Conservation (phyloP, 2,888 invertebrate species). For the Lepas anatifera region DNA sequence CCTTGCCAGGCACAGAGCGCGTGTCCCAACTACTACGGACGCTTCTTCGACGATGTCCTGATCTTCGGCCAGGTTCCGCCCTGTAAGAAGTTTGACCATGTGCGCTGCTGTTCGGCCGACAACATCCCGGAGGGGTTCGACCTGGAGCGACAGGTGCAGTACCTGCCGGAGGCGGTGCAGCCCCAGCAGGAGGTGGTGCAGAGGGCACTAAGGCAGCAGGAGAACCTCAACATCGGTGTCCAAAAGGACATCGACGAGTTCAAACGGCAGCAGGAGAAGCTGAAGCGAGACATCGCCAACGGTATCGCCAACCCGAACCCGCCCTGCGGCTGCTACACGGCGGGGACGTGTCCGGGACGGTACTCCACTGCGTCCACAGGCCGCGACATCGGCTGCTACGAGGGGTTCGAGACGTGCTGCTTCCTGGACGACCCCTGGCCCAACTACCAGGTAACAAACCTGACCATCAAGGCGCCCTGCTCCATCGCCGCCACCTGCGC, state of each 20-base stretch:
- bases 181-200: not conserved
- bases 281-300: constrained; percentile 11
- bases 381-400: constrained; percentile 2
- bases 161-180: not conserved
- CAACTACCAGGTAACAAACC: constrained; percentile 5
- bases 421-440: constrained; percentile 12
- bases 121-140: constrained; percentile 8
- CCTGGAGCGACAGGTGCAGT: not conserved
- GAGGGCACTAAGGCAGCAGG: not conserved
- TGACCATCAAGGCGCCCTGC: constrained; percentile 13
- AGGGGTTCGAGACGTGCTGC: constrained; percentile 4
- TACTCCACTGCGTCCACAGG: not conserved
- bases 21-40: not conserved
- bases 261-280: not conserved
- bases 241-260: not conserved
- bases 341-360: not conserved
- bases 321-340: constrained; percentile 8
- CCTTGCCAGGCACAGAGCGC: not conserved
- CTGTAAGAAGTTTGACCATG: not conserved
- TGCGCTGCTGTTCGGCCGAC: not conserved
- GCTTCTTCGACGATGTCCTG: constrained; percentile 8
- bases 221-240: not conserved
- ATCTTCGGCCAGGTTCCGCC: constrained; percentile 10
- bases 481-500: not conserved
- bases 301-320: constrained; percentile 7